phyloP scores from a whole-genome alignment of 2,888 invertebrate species.

The Orthosia gothica region DNA sequence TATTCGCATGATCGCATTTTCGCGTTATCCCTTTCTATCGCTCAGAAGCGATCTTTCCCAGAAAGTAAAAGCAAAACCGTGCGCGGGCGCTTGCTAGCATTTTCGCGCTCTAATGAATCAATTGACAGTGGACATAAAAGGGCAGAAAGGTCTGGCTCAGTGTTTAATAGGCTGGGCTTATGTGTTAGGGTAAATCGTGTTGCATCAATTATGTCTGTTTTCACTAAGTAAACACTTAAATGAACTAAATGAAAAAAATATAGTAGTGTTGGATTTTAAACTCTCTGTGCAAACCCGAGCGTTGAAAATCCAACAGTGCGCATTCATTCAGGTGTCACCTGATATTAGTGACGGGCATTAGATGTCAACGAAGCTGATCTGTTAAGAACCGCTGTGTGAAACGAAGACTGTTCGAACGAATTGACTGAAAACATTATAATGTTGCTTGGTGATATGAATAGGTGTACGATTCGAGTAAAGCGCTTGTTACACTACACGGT shows the following conservation, averaged over 20 bases:
- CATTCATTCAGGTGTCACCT: background rate
- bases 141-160: background rate
- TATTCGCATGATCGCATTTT: background rate
- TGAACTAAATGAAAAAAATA: background rate
- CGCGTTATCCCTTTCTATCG: background rate
- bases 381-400: slow-evolving; percentile 25
- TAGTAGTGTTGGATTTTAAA: background rate
- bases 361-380: slow-evolving; percentile 18
- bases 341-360: background rate
- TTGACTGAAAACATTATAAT: slow-evolving; percentile 31
- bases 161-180: slow-evolving; percentile 22
- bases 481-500: too few species aligned
- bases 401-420: slow-evolving; percentile 52
- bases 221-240: background rate
- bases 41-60: background rate
- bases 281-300: background rate
- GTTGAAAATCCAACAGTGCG: background rate
- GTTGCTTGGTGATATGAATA: slow-evolving; percentile 24
- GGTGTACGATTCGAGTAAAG: slow-evolving; percentile 13
- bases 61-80: background rate
- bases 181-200: slow-evolving; percentile 22
- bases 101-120: background rate
- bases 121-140: background rate
- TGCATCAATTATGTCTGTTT: slow-evolving; percentile 10
- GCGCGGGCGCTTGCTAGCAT: background rate